A percentile compares a stretch with the other conserved stretches of the same genome.
These are phyloP conservation scores for Adelognathus sp. DNA, from an alignment of 2,888 invertebrate genomes.

Conservation along the genomic window DNA sequence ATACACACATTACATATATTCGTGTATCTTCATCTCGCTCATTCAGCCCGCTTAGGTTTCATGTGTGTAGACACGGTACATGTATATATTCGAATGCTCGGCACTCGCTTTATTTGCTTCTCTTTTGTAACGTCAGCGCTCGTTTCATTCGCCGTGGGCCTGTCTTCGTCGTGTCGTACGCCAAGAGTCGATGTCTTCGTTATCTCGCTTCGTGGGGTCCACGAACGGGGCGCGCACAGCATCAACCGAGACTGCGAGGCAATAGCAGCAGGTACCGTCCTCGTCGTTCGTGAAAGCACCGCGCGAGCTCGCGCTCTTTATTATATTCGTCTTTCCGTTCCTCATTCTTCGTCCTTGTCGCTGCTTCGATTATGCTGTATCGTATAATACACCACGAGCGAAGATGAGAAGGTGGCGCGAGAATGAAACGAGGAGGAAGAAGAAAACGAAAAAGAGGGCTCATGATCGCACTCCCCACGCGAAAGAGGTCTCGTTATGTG, in stretches of 20 bases:
- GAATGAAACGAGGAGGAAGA: slow-evolving; percentile 34
- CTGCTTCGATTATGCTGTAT: slow-evolving; percentile 22
- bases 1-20: too few species aligned
- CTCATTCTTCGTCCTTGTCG: slow-evolving; percentile 56
- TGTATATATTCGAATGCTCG: slow-evolving; percentile 34
- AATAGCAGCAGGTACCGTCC: slow-evolving; percentile 30
- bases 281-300: slow-evolving; percentile 14
- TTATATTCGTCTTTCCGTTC: slow-evolving; percentile 51
- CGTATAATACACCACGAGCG: slow-evolving; percentile 1
- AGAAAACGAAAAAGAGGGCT: slow-evolving; percentile 37
- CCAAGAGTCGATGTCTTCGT: slow-evolving; percentile 67
- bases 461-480: slow-evolving; percentile 37
- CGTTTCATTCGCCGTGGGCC: slow-evolving; percentile 48
- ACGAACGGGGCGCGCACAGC: slow-evolving; percentile 42
- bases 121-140: slow-evolving; percentile 19
- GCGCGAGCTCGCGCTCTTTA: slow-evolving; percentile 40
- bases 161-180: slow-evolving; percentile 57
- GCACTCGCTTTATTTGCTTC: slow-evolving; percentile 16
- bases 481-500: slow-evolving; percentile 25
- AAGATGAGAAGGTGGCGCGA: slow-evolving; percentile 28
- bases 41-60: slow-evolving; percentile 34
- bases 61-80: too few species aligned
- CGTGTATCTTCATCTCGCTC: slow-evolving; percentile 36
- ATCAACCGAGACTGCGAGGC: not conserved
- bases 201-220: slow-evolving; percentile 66